Conservation (phyloP, 2,888 invertebrate species). For the Incurvaria masculella region DNA sequence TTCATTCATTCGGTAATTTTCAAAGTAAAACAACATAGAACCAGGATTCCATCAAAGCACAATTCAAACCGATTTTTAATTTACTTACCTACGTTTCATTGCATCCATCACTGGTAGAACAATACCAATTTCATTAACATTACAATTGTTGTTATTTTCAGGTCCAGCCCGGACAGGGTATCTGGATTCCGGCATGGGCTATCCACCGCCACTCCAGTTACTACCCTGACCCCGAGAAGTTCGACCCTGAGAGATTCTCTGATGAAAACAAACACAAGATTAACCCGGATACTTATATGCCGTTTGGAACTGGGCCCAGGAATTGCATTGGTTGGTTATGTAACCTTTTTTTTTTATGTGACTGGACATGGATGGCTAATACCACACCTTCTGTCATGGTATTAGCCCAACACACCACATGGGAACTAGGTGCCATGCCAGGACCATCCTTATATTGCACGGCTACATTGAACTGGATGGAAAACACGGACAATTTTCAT, state of each 20-base stretch:
- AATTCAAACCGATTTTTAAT: too few species aligned
- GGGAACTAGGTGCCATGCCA: too few species aligned
- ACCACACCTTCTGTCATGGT: too few species aligned
- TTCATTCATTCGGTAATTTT: too few species aligned
- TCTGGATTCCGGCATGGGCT: conserved; percentile 36
- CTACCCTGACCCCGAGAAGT: conserved; percentile 52
- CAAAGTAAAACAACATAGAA: too few species aligned
- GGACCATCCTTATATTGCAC: too few species aligned
- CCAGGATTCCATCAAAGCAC: too few species aligned
- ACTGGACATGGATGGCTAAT: too few species aligned
- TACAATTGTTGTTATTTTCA: conserved; percentile 12
- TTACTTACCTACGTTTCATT: neutral
- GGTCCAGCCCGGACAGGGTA: conserved; percentile 27
- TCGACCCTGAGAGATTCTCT: conserved; percentile 57
- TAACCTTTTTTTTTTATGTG: too few species aligned
- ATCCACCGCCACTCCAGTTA: conserved; percentile 51
- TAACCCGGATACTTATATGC: conserved; percentile 31
- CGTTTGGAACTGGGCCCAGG: conserved; percentile 57
- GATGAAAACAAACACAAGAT: conserved; percentile 49
- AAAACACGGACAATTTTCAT: too few species aligned
- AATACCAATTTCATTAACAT: neutral
- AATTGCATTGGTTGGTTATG: conserved; percentile 50
- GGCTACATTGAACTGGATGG: too few species aligned
- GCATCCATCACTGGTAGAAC: neutral
- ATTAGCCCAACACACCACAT: too few species aligned